Base-by-base conservation (phyloP, 2,888 invertebrate species). In the Drosophila ustulata region DNA sequence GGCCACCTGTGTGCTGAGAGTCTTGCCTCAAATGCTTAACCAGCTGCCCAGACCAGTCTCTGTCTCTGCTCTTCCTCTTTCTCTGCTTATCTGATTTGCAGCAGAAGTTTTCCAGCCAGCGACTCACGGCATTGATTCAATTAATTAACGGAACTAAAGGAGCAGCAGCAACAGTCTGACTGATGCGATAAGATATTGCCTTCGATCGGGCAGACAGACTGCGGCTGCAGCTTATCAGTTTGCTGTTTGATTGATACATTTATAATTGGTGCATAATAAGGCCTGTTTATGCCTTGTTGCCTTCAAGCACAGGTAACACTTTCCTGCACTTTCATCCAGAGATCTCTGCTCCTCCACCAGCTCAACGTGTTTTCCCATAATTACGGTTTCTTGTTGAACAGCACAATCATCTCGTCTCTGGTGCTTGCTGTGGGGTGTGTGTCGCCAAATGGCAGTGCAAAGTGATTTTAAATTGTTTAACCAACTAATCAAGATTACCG, bases 391-490 rank as follows among this genome's bases (percentile, higher is more conserved):
- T 55, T 57, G 51, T 65, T 28, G 49, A 11, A 37, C 37, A 37
- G 37, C n/a, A 37, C 46, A 43, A 41, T 37, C 23, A 41, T 37
- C 23, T 46, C 46, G n/a, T 28, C 11, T 11, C n/a, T 41, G 18
- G 34, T 37, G 61, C 39, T 57, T 49, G 47, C 25, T 26, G n/a
- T 32, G 58, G 39, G 51, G 69, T 34, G 80, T 70, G 59, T 51
- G 65, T 45, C 7, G 26, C 49, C 56, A 71, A 71, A 82, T 75
- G 66, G 66, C 52, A 51, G 37, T 71, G 73, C 62, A 88, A 90
- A 90, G 89, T 90, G 89, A 89, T 89, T 89, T 88, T 78, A 89
- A 88, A 89, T 90, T 83, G 82, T 34, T 52, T 58, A 65, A 64
- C 43, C 49, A 58, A 66, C 66, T 63, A 70, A 41, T 43, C 26